phyloP scores from a whole-genome alignment of 2,888 invertebrate genomes.

The Aethes cnicana region DNA sequence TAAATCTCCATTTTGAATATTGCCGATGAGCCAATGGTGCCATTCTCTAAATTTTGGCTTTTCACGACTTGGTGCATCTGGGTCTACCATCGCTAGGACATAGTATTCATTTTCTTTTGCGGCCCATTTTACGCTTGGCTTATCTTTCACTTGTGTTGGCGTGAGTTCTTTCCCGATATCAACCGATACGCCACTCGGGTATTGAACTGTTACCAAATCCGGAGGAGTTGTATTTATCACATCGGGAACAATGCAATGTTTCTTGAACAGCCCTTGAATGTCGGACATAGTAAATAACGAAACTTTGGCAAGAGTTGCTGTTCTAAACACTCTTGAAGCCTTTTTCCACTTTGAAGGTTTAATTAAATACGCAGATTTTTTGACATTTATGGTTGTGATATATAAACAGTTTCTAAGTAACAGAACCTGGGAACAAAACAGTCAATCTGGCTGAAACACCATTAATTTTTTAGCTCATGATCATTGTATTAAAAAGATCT shows the following conservation, averaged over 20 bases:
- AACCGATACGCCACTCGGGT: slow-evolving; percentile 72
- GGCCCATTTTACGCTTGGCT: slow-evolving; percentile 85
- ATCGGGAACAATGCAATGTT: slow-evolving; percentile 85
- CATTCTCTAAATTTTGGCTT: slow-evolving; percentile 87
- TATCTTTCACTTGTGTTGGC: slow-evolving; percentile 87
- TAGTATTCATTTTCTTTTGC: slow-evolving; percentile 84
- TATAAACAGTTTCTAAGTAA: too few species aligned
- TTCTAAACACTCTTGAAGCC: too few species aligned
- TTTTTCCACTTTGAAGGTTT: too few species aligned
- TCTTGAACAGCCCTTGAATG: slow-evolving; percentile 60
- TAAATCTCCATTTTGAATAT: slow-evolving; percentile 85
- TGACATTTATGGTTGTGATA: too few species aligned
- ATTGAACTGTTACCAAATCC: slow-evolving; percentile 74
- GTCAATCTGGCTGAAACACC: too few species aligned
- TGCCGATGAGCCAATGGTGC: slow-evolving; percentile 90
- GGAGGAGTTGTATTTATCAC: slow-evolving; percentile 84
- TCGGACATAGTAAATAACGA: slow-evolving; percentile 47
- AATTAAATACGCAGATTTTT: too few species aligned
- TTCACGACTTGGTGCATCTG: slow-evolving; percentile 88
- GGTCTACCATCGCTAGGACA: slow-evolving; percentile 85
- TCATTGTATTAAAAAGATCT: too few species aligned
- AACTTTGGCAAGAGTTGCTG: too few species aligned
- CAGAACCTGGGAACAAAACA: too few species aligned
- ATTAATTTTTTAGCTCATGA: too few species aligned
- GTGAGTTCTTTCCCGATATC: slow-evolving; percentile 86